Evolutionary conservation across 1,140 invertebrate genomes (phyloP), one percentile per base, ranked within the genome.

Genomic region (Anoplolepis gracilipes): DNA sequence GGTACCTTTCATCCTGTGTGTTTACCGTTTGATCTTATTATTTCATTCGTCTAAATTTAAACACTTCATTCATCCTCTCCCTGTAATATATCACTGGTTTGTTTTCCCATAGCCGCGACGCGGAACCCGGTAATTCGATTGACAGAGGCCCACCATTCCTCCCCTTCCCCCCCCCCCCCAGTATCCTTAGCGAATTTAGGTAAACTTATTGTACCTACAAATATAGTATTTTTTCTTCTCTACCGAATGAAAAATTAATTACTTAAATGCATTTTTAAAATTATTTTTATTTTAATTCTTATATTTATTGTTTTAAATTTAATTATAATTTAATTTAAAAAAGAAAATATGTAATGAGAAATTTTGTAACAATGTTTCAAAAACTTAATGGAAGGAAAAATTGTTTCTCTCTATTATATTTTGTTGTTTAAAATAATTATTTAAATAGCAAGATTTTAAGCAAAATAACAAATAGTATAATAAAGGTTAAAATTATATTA

Each of bases 11-110:
- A 91, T 88, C 89, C 49, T 86, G 46, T 16, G 46, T 49, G 87
- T 88, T 90, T 91, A 91, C 91, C 93, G 92, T 94, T 94, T 95
- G 93, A 95, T 95, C 93, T 94, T 93, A 94, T 94, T 95, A 95
- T 95, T 93, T 94, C 92, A 93, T 92, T 94, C 92, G 89, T 92
- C 92, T 89, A 93, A 93, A 94, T 94, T 94, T 94, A 94, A 94
- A 94, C 92, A 94, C 93, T 93, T 91, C 88, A 93, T 86, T 86
- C 70, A 62, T 39, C 72, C 39, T 84, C 57, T 2, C 7, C 25
- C 39, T 30, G 25, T 28, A 53, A 25, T 81, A 39, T 30, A 69
- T 49, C 85, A 22, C 3, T 7, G 49, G 76, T 91, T 91, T 91
- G 86, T 82, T 46, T 85, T 73, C 53, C 77, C 62, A 82, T 85